phyloP scores from a whole-genome alignment of 2,888 invertebrate species.

The Colostygia pectinataria region DNA sequence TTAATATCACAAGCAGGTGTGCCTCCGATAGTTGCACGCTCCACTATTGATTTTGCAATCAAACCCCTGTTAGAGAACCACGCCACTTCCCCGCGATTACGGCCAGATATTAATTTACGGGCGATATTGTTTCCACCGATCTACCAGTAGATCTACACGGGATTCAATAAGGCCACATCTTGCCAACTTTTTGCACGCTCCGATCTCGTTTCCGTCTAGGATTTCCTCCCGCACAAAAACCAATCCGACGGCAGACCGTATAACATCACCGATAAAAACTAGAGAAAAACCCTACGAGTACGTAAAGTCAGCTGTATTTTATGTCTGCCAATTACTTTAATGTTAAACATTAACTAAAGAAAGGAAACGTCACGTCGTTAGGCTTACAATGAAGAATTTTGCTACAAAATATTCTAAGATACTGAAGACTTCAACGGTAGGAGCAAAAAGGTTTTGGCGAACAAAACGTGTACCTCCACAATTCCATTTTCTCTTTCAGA shows the following conservation, averaged over 20 bases:
- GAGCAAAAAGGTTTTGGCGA: conserved; percentile 65
- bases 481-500: conserved; percentile 80
- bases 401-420: conserved; percentile 60
- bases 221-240: conserved; percentile 46
- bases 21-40: conserved; percentile 65
- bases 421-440: conserved; percentile 43
- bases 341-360: conserved; percentile 47
- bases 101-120: conserved; percentile 58
- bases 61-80: conserved; percentile 66
- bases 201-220: conserved; percentile 41
- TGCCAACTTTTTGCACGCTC: conserved; percentile 39
- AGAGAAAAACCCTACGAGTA: conserved; percentile 32
- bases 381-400: conserved; percentile 54
- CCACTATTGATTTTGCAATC: conserved; percentile 77
- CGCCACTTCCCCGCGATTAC: conserved; percentile 51
- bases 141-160: conserved; percentile 21
- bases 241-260: conserved; percentile 30
- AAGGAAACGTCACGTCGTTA: conserved; percentile 54
- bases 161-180: conserved; percentile 32
- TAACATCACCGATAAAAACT: conserved; percentile 40
- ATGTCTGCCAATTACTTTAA: conserved; percentile 49
- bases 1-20: conserved; percentile 70
- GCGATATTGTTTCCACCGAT: conserved; percentile 35
- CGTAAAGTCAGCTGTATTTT: conserved; percentile 41
- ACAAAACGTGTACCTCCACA: conserved; percentile 73